These are phyloP conservation scores for Atta colombica DNA, from an alignment of 1,140 invertebrate genomes.

Conservation along the genomic window DNA sequence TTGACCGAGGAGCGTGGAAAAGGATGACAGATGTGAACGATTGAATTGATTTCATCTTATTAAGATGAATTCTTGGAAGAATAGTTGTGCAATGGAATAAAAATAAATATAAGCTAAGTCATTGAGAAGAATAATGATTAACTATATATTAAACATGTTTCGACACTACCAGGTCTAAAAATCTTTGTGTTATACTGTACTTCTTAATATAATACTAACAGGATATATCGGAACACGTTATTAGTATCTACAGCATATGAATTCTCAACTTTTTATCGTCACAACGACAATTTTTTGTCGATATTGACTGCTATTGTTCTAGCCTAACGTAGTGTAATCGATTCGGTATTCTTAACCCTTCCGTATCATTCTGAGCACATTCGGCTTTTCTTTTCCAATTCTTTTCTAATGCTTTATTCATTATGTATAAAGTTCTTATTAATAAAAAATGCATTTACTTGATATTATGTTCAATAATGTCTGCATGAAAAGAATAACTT, in stretches of 20 bases:
- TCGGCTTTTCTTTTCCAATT: no score
- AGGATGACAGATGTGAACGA: slow-evolving; percentile 46
- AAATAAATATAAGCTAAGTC: slow-evolving; percentile 8
- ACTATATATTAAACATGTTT: background rate
- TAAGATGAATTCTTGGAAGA: slow-evolving; percentile 30
- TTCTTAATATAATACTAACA: no score
- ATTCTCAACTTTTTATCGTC: background rate
- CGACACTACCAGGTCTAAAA: no score
- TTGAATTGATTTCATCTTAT: slow-evolving; percentile 58
- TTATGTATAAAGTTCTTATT: no score
- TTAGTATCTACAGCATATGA: background rate
- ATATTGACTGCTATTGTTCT: background rate
- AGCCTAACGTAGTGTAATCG: background rate
- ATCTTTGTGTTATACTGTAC: no score
- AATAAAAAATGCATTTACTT: no score
- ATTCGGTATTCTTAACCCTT: background rate
- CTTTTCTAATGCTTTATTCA: no score
- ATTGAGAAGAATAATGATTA: background rate
- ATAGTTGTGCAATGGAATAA: background rate
- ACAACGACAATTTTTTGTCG: background rate
- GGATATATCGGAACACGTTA: background rate
- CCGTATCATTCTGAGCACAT: no score
- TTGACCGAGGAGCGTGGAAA: slow-evolving; percentile 27
- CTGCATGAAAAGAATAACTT: no score
- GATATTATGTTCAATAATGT: no score